Percentiles rank a stretch among this genome's conserved stretches.
phyloP scores from a whole-genome alignment of 2,113 vertebrate genomes.

The Epinephelus moara region DNA sequence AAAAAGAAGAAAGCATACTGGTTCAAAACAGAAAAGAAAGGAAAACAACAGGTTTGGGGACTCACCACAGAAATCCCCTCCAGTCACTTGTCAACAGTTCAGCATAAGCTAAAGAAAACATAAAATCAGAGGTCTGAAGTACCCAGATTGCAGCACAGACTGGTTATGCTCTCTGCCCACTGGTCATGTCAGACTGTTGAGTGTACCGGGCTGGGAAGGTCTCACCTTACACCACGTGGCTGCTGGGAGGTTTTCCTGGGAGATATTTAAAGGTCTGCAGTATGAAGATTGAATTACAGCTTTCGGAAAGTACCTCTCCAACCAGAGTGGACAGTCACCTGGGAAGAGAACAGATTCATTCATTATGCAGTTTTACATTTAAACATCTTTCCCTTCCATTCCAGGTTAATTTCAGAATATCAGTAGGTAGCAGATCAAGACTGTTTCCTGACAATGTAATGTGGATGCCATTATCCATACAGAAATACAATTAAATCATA shows the following conservation, averaged over 20 bases:
- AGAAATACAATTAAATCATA: background rate
- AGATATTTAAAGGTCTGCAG: constrained; percentile 86
- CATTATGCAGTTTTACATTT: background rate
- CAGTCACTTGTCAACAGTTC: constrained; percentile 25
- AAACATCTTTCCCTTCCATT: background rate
- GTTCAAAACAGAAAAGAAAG: constrained; percentile 22
- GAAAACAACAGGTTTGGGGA: constrained; percentile 33
- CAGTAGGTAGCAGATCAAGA: background rate
- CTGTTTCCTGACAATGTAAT: background rate
- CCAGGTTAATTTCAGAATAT: background rate
- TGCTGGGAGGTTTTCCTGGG: constrained; percentile 58
- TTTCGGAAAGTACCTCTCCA: constrained; percentile 49
- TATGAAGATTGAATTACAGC: constrained; percentile 78
- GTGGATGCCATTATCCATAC: background rate
- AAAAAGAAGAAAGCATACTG: constrained; percentile 71
- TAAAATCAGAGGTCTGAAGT: constrained; percentile 41
- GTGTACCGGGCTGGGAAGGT: constrained; percentile 51
- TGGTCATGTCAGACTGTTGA: constrained; percentile 61
- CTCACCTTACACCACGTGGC: constrained; percentile 87
- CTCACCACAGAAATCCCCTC: constrained; percentile 49
- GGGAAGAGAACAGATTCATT: constrained; percentile 43
- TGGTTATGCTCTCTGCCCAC: constrained; percentile 62
- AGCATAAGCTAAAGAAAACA: constrained; percentile 3
- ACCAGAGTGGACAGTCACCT: constrained; percentile 66
- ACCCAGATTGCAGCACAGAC: constrained; percentile 23